Evolutionary conservation across 2,888 invertebrate species (phyloP).

Genomic region (Synergus japonicus): DNA sequence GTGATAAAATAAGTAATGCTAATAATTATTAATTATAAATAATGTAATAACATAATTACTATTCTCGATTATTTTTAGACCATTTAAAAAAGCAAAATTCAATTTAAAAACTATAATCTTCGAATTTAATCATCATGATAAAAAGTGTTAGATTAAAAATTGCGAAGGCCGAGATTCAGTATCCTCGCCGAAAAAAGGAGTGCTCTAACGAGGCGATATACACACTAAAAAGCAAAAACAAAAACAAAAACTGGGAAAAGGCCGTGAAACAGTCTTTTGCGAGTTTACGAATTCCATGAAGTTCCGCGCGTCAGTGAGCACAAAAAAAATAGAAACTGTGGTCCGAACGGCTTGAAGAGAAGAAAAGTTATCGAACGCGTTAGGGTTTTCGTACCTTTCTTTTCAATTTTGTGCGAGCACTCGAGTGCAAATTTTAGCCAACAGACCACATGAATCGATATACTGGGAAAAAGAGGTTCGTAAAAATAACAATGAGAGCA

Average conservation of each 20-base stretch:
- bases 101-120: background rate
- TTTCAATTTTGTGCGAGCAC: conserved; percentile 16
- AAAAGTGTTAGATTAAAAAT: background rate
- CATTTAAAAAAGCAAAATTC: background rate
- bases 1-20: background rate
- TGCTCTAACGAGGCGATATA: conserved; percentile 24
- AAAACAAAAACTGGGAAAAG: background rate
- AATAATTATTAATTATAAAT: background rate
- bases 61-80: too few relatives aligned
- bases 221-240: conserved; percentile 45
- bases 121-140: conserved; percentile 2
- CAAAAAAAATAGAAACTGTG: background rate
- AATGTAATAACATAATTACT: background rate
- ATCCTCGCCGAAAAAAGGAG: conserved; percentile 32
- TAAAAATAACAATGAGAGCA: conserved; percentile 31
- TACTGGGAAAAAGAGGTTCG: conserved; percentile 10
- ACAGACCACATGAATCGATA: conserved; percentile 1
- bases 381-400: conserved; percentile 8
- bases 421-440: conserved; percentile 19
- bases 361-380: conserved; percentile 15
- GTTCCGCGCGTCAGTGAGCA: background rate
- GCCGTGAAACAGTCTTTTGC: conserved; percentile 5
- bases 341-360: background rate
- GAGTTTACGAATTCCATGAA: conserved; percentile 9
- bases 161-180: conserved; percentile 29